Evolutionary conservation across 2,797 vertebrate species (phyloP).

Genomic region (Eurystomus glaucurus): DNA sequence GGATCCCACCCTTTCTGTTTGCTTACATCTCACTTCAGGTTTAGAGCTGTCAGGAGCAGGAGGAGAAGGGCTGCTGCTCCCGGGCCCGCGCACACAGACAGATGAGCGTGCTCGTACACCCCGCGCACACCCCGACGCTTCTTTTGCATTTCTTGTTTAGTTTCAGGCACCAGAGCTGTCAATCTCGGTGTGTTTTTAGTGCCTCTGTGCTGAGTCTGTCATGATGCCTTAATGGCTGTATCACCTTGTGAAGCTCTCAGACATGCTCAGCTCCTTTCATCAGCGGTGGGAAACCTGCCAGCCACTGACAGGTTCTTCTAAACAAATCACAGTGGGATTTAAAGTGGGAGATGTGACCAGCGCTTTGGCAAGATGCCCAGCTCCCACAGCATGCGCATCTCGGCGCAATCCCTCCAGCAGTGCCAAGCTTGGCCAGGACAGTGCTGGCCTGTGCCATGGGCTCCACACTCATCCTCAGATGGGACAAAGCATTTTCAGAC

Average conservation of each 20-base stretch:
- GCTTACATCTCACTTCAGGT: conserved; percentile 17
- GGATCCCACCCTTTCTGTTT: background rate
- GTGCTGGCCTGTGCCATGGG: rapidly evolving
- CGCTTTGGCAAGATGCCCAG: background rate
- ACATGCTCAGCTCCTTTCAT: conserved; percentile 60
- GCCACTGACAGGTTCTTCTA: conserved; percentile 65
- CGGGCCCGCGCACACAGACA: background rate
- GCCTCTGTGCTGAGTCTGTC: conserved; percentile 33
- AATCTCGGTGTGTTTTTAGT: background rate
- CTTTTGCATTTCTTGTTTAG: background rate
- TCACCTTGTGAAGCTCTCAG: conserved; percentile 64
- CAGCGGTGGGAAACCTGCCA: conserved; percentile 61
- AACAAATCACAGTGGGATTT: background rate
- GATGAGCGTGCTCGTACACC: background rate
- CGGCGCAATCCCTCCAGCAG: rapidly evolving
- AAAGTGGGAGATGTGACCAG: background rate
- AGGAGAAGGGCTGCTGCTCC: background rate
- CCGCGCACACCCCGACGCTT: background rate
- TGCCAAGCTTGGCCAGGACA: rapidly evolving
- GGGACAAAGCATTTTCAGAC: background rate
- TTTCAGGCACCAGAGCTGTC: conserved; percentile 48
- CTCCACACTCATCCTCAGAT: rapidly evolving
- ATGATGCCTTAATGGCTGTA: conserved; percentile 50
- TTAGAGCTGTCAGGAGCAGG: conserved; percentile 37
- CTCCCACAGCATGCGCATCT: rapidly evolving